Percentiles rank a stretch among this genome's conserved stretches.
These are phyloP conservation scores for Esox niger DNA, from an alignment of 2,113 vertebrate species.

Conservation along the genomic window DNA sequence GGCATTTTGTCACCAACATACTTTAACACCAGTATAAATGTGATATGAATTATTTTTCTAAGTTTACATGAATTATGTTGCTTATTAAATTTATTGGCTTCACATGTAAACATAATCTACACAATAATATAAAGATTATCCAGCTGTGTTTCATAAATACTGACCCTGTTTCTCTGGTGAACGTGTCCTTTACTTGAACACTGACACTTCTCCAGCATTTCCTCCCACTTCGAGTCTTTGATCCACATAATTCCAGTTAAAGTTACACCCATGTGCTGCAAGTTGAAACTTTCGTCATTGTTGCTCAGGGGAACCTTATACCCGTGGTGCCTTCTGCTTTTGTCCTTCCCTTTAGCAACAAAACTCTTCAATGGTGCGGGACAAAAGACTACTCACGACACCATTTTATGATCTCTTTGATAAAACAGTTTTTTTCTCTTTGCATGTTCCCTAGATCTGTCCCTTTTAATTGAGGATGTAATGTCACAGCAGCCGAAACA, in stretches of 20 bases:
- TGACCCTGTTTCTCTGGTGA: conserved; percentile 59
- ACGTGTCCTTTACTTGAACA: conserved; percentile 68
- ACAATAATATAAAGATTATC: not conserved
- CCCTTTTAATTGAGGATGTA: conserved; percentile 49
- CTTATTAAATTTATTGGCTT: not conserved
- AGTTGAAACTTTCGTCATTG: conserved; percentile 76
- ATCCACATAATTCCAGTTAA: conserved; percentile 73
- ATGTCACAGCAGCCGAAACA: conserved; percentile 25
- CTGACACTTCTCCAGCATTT: conserved; percentile 74
- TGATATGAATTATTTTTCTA: not conserved
- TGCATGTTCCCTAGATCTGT: conserved; percentile 52
- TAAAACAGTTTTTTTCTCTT: conserved; percentile 63
- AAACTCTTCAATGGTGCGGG: conserved; percentile 67
- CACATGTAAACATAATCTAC: not conserved
- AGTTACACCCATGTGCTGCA: conserved; percentile 77
- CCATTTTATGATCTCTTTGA: conserved; percentile 72
- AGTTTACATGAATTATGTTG: no score
- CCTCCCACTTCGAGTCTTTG: conserved; percentile 72
- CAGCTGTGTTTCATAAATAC: conserved; percentile 51
- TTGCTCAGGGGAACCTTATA: conserved; percentile 75
- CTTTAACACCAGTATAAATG: not conserved
- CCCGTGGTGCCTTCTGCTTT: conserved; percentile 76
- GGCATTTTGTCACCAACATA: not conserved
- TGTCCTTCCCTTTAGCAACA: conserved; percentile 73
- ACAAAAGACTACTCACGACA: conserved; percentile 75